Percentiles rank a stretch among this genome's conserved stretches.
Conservation (phyloP, 2,113 vertebrate species). For the Gallinago undulata region DNA sequence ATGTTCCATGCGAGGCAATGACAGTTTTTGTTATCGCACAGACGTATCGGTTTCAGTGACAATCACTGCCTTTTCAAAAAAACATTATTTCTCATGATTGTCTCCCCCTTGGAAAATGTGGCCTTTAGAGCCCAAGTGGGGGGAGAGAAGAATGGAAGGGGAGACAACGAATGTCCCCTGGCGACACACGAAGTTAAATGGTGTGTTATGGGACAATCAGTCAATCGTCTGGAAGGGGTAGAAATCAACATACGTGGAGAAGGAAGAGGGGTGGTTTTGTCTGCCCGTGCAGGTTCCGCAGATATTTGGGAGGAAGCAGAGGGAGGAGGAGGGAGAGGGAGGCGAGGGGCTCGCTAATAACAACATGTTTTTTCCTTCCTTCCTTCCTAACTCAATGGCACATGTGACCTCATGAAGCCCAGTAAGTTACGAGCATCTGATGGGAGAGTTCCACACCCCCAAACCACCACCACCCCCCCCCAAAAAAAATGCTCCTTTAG, state of each 20-base stretch:
- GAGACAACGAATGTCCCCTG: conserved; percentile 52
- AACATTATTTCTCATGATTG: conserved; percentile 72
- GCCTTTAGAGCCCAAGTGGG: conserved; percentile 45
- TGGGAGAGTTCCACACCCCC: conserved; percentile 35
- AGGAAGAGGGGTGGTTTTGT: not conserved
- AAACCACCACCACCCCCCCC: too few relatives aligned
- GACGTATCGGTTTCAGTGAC: conserved; percentile 76
- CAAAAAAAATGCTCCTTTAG: conserved; percentile 68
- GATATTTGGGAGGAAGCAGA: not conserved
- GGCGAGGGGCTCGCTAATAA: conserved; percentile 43
- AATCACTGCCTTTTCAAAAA: conserved; percentile 67
- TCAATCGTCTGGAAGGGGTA: not conserved
- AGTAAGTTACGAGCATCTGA: conserved; percentile 76
- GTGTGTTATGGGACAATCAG: conserved; percentile 23
- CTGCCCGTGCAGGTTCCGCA: not conserved
- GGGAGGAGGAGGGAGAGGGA: not conserved
- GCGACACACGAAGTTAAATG: conserved; percentile 52
- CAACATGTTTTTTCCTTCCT: conserved; percentile 65
- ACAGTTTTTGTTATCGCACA: conserved; percentile 78
- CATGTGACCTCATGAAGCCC: conserved; percentile 74
- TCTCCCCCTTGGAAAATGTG: conserved; percentile 64
- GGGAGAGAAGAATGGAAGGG: conserved; percentile 17
- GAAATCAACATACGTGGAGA: not conserved
- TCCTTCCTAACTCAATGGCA: conserved; percentile 69
- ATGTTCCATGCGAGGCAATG: conserved; percentile 71